Percentiles rank a stretch among this genome's conserved stretches.
phyloP scores from a whole-genome alignment of 2,797 vertebrate species.

The Lepus oiostolus region DNA sequence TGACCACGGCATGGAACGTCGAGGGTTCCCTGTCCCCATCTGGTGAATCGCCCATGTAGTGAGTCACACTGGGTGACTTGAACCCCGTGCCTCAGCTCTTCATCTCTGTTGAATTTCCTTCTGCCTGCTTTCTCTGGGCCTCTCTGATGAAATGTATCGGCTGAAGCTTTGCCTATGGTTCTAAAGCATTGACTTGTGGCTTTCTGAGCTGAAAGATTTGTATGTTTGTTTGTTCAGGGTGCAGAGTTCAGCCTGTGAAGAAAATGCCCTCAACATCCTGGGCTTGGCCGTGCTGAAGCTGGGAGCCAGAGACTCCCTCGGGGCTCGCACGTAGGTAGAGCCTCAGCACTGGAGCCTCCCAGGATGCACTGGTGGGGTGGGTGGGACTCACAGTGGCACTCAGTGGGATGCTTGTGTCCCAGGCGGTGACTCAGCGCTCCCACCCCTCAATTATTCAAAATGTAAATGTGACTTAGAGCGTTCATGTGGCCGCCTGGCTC shows the following conservation, averaged over 20 bases:
- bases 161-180: not conserved
- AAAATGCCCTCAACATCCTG: too few species aligned
- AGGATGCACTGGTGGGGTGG: too few species aligned
- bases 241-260: not conserved
- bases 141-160: not conserved
- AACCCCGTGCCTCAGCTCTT: not conserved
- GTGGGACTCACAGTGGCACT: too few species aligned
- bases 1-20: not conserved
- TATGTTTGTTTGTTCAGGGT: not conserved
- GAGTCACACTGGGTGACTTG: not conserved
- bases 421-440: too few species aligned
- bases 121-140: not conserved
- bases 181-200: not conserved
- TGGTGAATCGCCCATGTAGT: not conserved
- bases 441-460: not conserved
- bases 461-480: not conserved
- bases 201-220: not conserved
- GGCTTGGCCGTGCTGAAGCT: too few species aligned
- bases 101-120: not conserved
- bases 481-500: not conserved
- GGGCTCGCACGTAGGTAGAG: too few species aligned
- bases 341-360: too few species aligned
- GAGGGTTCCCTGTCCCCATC: too few species aligned
- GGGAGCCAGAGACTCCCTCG: too few species aligned
- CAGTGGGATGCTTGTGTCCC: too few species aligned